Conservation (phyloP, 1,140 invertebrate species). For the Tigriopus japonicus region DNA sequence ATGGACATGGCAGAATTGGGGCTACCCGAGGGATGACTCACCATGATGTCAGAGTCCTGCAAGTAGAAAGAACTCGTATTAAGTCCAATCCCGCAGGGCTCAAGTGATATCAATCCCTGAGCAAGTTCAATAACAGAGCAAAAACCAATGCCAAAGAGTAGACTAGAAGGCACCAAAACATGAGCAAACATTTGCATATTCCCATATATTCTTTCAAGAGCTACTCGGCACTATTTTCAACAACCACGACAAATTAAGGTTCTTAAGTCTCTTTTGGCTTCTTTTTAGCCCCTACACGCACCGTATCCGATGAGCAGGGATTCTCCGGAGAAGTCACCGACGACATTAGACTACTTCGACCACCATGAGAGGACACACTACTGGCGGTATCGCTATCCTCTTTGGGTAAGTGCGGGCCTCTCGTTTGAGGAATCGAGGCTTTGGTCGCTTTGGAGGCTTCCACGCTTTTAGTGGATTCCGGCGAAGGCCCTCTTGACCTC, state of each 20-base stretch:
- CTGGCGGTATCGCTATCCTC: no score
- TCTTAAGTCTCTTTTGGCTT: no score
- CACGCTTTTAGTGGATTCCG: no score
- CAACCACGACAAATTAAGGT: not conserved
- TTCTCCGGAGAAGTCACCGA: no score
- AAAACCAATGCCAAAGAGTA: not conserved
- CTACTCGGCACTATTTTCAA: not conserved
- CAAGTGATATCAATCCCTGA: not conserved
- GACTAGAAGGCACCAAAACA: not conserved
- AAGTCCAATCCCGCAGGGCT: not conserved
- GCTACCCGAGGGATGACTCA: not conserved
- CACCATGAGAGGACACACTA: no score
- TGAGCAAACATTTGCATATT: not conserved
- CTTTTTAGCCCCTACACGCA: no score
- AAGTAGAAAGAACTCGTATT: not conserved
- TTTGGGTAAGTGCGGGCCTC: no score
- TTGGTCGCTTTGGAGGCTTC: no score
- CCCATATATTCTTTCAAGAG: not conserved
- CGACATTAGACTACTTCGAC: no score
- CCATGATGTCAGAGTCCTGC: slow-evolving; percentile 5
- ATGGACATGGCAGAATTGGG: slow-evolving; percentile 12
- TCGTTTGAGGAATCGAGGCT: no score
- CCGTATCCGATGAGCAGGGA: no score
- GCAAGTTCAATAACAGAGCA: not conserved
- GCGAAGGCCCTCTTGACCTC: no score